These are phyloP conservation scores for Apamea monoglypha DNA, from an alignment of 2,888 invertebrate genomes.

Conservation along the genomic window DNA sequence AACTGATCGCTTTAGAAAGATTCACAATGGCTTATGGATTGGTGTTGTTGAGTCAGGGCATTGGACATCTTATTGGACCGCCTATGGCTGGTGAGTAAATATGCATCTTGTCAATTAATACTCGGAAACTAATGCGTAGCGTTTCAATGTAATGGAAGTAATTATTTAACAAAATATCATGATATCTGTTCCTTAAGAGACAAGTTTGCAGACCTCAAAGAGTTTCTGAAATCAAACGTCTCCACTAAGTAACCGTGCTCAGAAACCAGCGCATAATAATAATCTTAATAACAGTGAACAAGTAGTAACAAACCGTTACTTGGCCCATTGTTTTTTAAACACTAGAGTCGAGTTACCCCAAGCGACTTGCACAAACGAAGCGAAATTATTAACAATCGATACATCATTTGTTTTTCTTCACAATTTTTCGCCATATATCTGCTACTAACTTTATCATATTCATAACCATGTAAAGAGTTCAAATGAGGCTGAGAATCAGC, in stretches of 20 bases:
- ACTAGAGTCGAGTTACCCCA: constrained; percentile 20
- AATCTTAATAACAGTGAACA: constrained; percentile 30
- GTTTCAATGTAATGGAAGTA: not conserved
- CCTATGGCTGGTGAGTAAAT: constrained; percentile 95
- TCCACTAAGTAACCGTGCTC: not conserved
- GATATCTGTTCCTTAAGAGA: not conserved
- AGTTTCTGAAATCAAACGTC: not conserved
- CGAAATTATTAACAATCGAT: constrained; percentile 23
- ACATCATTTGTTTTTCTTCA: not conserved
- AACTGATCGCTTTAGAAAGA: constrained; percentile 96
- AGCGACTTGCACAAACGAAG: constrained; percentile 7
- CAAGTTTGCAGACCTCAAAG: not conserved
- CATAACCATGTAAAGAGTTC: not conserved
- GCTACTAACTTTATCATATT: not conserved
- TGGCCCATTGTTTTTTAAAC: constrained; percentile 50
- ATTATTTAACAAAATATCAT: not conserved
- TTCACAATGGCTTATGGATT: constrained; percentile 98
- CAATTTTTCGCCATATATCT: not conserved
- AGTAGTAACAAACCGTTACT: constrained; percentile 22
- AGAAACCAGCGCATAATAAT: constrained; percentile 15
- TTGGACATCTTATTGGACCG: constrained; percentile 97
- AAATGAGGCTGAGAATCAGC: too few relatives aligned
- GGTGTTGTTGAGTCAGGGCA: constrained; percentile 96
- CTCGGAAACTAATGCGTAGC: not conserved
- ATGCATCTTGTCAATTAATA: not conserved